phyloP scores from a whole-genome alignment of 2,797 vertebrate genomes.

The Centropyge bicolor region DNA sequence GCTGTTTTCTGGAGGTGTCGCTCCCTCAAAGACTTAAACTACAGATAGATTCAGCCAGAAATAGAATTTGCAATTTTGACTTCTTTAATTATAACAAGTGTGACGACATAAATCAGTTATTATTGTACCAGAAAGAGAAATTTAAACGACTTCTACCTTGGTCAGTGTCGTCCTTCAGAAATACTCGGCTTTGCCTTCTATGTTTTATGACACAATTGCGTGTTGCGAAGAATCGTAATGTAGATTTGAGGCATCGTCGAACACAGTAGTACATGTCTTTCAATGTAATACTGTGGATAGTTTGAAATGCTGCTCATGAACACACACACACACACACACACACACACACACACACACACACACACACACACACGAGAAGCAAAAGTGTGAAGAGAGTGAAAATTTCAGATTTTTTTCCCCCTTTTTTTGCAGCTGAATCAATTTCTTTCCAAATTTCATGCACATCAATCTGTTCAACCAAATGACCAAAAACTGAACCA shows the following conservation, averaged over 20 bases:
- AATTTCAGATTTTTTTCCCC: no score
- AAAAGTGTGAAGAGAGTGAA: not conserved
- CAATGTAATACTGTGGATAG: no score
- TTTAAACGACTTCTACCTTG: no score
- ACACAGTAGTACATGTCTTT: not conserved
- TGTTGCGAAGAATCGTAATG: not conserved
- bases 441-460: not conserved
- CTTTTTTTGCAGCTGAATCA: not conserved
- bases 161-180: no score
- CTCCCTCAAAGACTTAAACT: not conserved
- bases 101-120: no score
- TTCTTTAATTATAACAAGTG: no score
- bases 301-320: no score
- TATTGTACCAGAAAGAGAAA: no score
- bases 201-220: no score
- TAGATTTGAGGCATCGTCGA: not conserved
- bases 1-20: not conserved
- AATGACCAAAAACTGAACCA: not conserved
- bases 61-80: no score
- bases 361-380: not conserved
- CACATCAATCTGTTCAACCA: not conserved
- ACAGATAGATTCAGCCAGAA: not conserved
- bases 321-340: no score
- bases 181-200: not conserved
- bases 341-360: no score